Evolutionary conservation across 1,140 invertebrate genomes (phyloP), one percentile per base, ranked within the genome.

Genomic region (Maconellicoccus hirsutus): DNA sequence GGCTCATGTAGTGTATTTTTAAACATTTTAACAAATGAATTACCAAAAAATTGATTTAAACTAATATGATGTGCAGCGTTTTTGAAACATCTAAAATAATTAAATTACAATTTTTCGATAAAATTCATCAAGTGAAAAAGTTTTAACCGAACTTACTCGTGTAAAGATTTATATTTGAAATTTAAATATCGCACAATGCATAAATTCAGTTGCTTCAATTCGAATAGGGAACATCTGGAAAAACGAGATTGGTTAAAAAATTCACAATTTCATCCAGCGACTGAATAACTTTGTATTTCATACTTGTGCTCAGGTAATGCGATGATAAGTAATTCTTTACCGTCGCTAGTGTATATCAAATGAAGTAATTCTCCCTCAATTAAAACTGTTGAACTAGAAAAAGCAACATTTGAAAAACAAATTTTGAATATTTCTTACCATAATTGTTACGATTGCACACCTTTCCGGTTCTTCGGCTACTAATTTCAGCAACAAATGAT

Each of bases 11-110:
- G 14, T 14, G 81, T 71, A 74, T 73, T 22, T n/a, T 73, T 8
- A 10, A 72, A 72, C 59, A 72, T 59, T 76, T 42, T 72, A 29
- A 16, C 76, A 73, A 84, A 83, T 73, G 83, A 78, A 71, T 83
- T 74, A n/a, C 77, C 79, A 73, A 86, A 85, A 70, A 84, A 82
- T 71, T 83, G 81, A 79, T 86, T 83, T 22, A 86, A 75, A 63
- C 76, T 78, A 1, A 73, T 72, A 23, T 79, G 77, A 73, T 82
- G 80, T 33, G 77, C 75, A 27, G 77, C 72, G 23, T 71, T 72
- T 10, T 72, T 77, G 72, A 86, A 86, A 77, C 82, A 83, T 70
- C 79, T 79, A 21, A 79, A 79, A 74, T 8, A 70, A 59, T 23
- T 10, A 70, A 4, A 59, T 66, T 33, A 63, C 7, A 69, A 4